Percentiles rank a stretch among this genome's conserved stretches.
These are phyloP conservation scores for Cryptoprocta ferox DNA, from an alignment of 2,797 vertebrate species.

Conservation along the genomic window DNA sequence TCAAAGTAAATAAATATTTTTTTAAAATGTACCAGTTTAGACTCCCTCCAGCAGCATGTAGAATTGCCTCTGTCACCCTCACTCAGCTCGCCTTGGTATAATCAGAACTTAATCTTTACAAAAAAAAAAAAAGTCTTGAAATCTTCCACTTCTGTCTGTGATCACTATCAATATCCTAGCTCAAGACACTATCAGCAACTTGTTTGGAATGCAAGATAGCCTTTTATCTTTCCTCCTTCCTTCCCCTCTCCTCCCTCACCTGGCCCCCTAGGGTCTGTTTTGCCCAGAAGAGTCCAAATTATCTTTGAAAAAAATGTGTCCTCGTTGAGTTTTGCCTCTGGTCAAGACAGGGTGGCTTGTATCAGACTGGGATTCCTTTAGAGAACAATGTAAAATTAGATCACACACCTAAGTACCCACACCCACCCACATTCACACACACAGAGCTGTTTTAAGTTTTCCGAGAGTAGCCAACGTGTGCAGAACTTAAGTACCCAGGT, in stretches of 20 bases:
- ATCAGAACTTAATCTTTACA: background rate
- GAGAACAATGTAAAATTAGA: background rate
- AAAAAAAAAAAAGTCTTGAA: background rate
- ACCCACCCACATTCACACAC: background rate
- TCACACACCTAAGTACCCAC: background rate
- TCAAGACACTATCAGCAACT: background rate
- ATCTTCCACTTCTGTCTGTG: background rate
- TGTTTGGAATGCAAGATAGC: background rate
- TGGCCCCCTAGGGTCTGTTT: background rate
- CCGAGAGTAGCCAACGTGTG: background rate
- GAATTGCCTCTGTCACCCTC: background rate
- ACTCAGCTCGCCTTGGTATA: background rate
- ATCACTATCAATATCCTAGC: background rate
- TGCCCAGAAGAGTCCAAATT: background rate
- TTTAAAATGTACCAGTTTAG: background rate
- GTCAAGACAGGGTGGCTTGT: background rate
- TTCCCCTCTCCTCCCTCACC: background rate
- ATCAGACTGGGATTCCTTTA: constrained; percentile 11
- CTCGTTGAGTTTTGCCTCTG: background rate
- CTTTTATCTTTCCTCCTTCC: background rate
- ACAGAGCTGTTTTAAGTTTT: background rate
- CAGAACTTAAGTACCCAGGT: background rate
- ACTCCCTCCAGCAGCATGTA: background rate
- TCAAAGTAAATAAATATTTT: no score
- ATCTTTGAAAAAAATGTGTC: background rate